These are phyloP conservation scores for Tipula helvola DNA, from an alignment of 2,888 invertebrate genomes.

Conservation along the genomic window DNA sequence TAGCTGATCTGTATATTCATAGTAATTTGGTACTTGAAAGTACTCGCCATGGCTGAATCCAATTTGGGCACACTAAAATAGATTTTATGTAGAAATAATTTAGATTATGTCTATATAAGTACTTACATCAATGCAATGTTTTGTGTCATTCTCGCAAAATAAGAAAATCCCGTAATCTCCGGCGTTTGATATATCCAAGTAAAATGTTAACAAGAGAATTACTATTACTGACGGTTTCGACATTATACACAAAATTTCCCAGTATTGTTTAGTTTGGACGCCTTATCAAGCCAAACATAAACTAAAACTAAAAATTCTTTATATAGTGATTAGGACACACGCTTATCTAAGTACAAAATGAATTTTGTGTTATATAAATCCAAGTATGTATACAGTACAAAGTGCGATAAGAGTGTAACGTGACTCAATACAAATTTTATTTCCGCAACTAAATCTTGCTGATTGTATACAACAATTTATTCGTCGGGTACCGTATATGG, in stretches of 20 bases:
- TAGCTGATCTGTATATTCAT: neutral
- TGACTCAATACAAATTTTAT: too few relatives aligned
- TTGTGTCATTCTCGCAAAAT: neutral
- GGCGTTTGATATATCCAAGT: neutral
- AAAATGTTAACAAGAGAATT: neutral
- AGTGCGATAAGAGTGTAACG: too few relatives aligned
- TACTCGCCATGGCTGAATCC: neutral
- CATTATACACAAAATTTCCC: neutral
- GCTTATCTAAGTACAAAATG: too few relatives aligned
- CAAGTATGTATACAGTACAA: too few relatives aligned
- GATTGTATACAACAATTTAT: too few relatives aligned
- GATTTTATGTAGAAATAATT: neutral
- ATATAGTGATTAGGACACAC: too few relatives aligned
- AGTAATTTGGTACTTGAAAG: neutral
- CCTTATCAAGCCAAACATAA: neutral
- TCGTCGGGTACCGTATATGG: too few relatives aligned
- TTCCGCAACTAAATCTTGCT: too few relatives aligned
- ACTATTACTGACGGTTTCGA: neutral
- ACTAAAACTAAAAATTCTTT: neutral
- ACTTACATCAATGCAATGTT: neutral
- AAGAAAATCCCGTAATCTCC: neutral
- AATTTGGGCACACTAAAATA: neutral
- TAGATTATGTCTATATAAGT: neutral
- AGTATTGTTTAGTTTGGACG: too few relatives aligned
- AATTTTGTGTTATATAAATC: too few relatives aligned